Base-by-base conservation (phyloP, 2,113 vertebrate genomes). In the Onychostoma macrolepis region DNA sequence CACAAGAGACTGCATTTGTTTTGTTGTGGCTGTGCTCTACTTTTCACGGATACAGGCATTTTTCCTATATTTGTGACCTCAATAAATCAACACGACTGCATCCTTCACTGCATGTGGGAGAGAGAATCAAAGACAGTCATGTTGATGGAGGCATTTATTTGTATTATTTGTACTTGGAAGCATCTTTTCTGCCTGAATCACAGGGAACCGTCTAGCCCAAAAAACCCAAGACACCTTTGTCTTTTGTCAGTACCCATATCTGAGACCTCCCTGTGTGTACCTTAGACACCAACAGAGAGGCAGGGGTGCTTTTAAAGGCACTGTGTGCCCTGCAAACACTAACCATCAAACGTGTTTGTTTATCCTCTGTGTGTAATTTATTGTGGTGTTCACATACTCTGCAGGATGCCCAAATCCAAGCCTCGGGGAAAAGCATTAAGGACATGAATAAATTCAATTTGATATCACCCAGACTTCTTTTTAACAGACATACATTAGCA, bases 401-500 rank as follows among this genome's bases (percentile, higher is more conserved):
- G 21, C 8, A 36, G 26, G 56, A 41, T 15, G 5, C 53, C 72
- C 38, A 61, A 21, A 77, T 77, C 56, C 43, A 76, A 61, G 58
- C 36, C 74, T 28, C 4, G 1, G 36, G 69, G 41, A 17, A 79
- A 81, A 58, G 56, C 76, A 85, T 80, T 86, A 86, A 63, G 80
- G 88, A 82, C 88, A 88, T 91, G 89, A 93, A 92, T 94, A 89
- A 93, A 93, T 93, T 94, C 92, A 69, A 89, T 93, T 92, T 94
- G 91, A 94, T 95, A 90, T 92, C 88, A 90, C 90, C 84, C 50
- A 63, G 89, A 86, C 89, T 88, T 91, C 36, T 90, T 88, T 91
- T 84, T 65, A 84, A 90, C 89, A 85, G 90, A 90, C 94, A 93
- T 94, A 92, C 61, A 92, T 93, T 92, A 92, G 80, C 85, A 91